These are phyloP conservation scores for Bovichtus diacanthus DNA, from an alignment of 2,797 vertebrate genomes.

Conservation along the genomic window DNA sequence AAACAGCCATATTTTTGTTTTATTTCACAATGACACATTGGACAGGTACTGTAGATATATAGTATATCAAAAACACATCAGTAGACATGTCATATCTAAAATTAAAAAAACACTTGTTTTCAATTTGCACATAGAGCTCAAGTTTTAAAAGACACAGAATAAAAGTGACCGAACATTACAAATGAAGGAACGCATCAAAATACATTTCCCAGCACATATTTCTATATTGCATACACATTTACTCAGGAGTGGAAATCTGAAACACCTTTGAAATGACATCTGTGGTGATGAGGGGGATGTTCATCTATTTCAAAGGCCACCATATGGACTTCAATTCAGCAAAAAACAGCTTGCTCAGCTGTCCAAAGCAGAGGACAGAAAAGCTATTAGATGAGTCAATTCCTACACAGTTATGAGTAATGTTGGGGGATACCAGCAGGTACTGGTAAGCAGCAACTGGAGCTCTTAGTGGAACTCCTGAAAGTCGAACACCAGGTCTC, in stretches of 20 bases:
- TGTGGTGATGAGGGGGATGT: slow-evolving; percentile 49
- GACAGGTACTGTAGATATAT: slow-evolving; percentile 77
- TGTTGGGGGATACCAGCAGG: slow-evolving; percentile 58
- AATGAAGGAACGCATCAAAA: slow-evolving; percentile 66
- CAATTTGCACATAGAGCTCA: slow-evolving; percentile 76
- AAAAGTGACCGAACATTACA: slow-evolving; percentile 77
- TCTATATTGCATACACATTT: slow-evolving; percentile 84
- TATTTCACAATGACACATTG: slow-evolving; percentile 83
- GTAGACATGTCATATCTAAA: slow-evolving; percentile 80
- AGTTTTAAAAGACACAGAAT: slow-evolving; percentile 70
- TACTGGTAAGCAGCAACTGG: slow-evolving; percentile 70
- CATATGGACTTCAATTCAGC: slow-evolving; percentile 56
- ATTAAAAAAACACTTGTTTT: slow-evolving; percentile 66
- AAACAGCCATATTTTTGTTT: slow-evolving; percentile 78
- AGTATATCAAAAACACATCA: slow-evolving; percentile 79
- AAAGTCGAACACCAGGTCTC: slow-evolving; percentile 53
- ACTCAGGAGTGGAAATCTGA: slow-evolving; percentile 69
- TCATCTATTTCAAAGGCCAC: slow-evolving; percentile 73
- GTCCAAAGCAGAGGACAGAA: slow-evolving; percentile 50
- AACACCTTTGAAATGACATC: slow-evolving; percentile 47
- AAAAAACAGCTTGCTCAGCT: slow-evolving; percentile 46
- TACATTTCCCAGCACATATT: slow-evolving; percentile 72
- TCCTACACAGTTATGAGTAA: slow-evolving; percentile 40
- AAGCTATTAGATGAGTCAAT: slow-evolving; percentile 50
- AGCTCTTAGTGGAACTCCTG: slow-evolving; percentile 53